Base-by-base conservation (phyloP, 2,113 vertebrate genomes). In the Platichthys flesus region DNA sequence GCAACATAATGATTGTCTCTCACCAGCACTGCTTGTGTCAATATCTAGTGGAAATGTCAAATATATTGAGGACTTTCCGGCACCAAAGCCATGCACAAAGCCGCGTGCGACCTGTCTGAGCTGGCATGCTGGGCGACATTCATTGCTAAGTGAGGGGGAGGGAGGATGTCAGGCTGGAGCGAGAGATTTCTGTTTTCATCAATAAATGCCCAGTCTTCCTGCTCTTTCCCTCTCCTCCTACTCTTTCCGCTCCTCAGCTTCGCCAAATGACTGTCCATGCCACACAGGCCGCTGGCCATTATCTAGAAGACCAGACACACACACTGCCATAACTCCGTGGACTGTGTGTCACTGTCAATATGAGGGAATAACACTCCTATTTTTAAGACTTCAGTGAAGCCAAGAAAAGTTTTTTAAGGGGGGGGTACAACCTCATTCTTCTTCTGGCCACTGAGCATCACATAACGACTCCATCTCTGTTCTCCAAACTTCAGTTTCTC, bases 111-210 rank as follows among this genome's bases (percentile, higher is more conserved):
- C 67, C 16, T n/a, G 79, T 68, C 21, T 23, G 52, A 60, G 76
- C 65, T 71, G 2, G 56, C 16, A 55, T 42, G 80, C 74, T 49
- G 71, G 65, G 28, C 10, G 15, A 59, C 79, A 81, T 85, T 85
- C 71, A 86, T 77, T 85, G 83, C 82, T 88, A 83, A 90, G 74
- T 69, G 78, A 86, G 80, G 79, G 80, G 90, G 87, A 76, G 82
- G 81, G 61, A 89, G 75, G 69, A 81, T 79, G 89, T 87, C 86
- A 59, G 69, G 67, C 71, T 60, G 21, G 51, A 69, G 78, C 65
- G 21, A 52, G 71, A 92, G 78, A 88, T 88, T 90, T 85, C 78
- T 85, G 71, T 49, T 89, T 88, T 86, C 85, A 89, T 91, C 90
- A 90, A 92, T 92, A 91, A 82, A 77, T 89, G 64, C 24, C 88